Evolutionary conservation across 2,888 invertebrate genomes (phyloP), one percentile per base, ranked within the genome.

Genomic region (Myathropa florea): DNA sequence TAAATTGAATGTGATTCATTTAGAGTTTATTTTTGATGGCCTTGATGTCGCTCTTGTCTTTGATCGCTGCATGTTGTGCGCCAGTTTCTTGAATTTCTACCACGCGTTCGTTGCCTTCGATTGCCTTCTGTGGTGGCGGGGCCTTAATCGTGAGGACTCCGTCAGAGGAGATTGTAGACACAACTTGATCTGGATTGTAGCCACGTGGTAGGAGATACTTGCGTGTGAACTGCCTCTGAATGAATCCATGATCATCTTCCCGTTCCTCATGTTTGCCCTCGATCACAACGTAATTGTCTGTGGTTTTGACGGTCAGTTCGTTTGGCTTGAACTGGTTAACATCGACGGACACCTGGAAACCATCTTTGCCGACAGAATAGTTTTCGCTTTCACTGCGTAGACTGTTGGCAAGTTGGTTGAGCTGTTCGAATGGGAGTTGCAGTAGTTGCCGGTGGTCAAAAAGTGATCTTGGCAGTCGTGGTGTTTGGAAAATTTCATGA

Each of bases 241-340:
- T 94, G 91, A 94, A 95, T 0, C 96, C 96, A 87, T 95, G 95
- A 36, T 95, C 94, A 88, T 96, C 95, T 24, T 94, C 93, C 86
- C 95, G 95, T 82, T 96, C 94, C 89, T 96, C 95, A 90, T 96
- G 96, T 90, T 95, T 96, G 0, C 95, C 96, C 90, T 96, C 95
- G 10, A 96, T 93, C 73, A 95, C 93, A 18, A 96, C 94, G 68
- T 94, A 94, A 88, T 95, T 94, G 4, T 96, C 96, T 0, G 95
- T 93, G 0, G 95, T 96, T 91, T 96, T 96, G 60, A 97, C 96
- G 4, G 94, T 93, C 33, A 97, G 95, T 91, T 96, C 96, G 18
- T 95, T 94, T 0, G 96, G 96, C 7, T 94, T 92, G 90, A 96
- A 97, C 89, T 96, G 95, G 90, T 95, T 95, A 0, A 96, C 96